These are phyloP conservation scores for Pipistrellus kuhlii DNA, from an alignment of 2,797 vertebrate species.

Conservation along the genomic window DNA sequence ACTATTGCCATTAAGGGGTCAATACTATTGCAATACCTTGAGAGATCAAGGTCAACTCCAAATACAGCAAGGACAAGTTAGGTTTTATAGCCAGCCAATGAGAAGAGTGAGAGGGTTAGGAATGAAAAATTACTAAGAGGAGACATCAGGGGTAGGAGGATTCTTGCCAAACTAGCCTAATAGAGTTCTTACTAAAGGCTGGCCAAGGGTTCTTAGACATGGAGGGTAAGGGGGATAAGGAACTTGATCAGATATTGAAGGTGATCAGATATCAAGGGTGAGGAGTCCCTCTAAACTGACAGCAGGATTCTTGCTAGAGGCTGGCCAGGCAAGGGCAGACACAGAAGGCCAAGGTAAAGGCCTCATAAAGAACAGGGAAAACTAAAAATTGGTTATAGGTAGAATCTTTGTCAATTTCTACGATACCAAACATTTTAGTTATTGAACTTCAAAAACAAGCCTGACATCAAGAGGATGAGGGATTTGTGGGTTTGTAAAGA, in stretches of 20 bases:
- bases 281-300: neutral
- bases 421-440: neutral
- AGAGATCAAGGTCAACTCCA: neutral
- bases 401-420: neutral
- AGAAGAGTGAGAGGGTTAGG: neutral
- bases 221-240: neutral
- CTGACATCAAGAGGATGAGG: neutral
- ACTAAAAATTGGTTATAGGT: neutral
- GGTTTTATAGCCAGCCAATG: neutral
- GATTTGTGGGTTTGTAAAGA: neutral
- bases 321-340: neutral
- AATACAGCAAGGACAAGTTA: neutral
- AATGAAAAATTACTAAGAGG: neutral
- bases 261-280: neutral
- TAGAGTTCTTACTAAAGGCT: neutral
- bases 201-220: neutral
- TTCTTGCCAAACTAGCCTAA: neutral
- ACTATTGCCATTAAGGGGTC: neutral
- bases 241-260: neutral
- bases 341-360: neutral
- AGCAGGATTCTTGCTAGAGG: neutral
- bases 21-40: neutral
- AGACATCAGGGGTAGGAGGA: neutral
- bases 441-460: slow-evolving; percentile 9
- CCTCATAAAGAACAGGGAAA: neutral